Percentiles rank a stretch among this genome's conserved stretches.
Evolutionary conservation across 2,113 vertebrate genomes (phyloP).

Genomic region (Acanthisitta chloris): DNA sequence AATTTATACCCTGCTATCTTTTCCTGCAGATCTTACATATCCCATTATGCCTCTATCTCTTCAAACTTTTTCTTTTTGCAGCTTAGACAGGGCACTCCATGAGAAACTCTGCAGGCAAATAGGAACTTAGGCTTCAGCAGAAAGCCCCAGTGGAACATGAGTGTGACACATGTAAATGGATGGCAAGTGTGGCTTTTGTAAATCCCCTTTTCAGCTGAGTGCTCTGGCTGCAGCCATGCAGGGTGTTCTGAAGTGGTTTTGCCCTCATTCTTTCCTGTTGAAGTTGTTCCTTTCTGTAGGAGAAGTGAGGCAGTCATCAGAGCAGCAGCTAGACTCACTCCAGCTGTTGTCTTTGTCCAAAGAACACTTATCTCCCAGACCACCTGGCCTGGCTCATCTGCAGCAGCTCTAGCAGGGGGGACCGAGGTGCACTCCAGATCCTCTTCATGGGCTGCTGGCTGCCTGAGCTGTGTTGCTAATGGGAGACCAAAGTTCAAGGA

Average conservation of each 20-base stretch:
- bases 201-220: neutral
- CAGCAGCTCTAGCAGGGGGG: neutral
- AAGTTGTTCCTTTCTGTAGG: neutral
- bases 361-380: neutral
- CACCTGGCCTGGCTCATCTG: neutral
- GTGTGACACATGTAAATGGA: neutral
- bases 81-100: neutral
- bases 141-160: neutral
- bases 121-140: neutral
- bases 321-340: neutral
- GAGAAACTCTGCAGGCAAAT: neutral
- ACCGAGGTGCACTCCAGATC: neutral
- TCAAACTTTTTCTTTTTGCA: neutral
- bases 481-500: neutral
- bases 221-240: neutral
- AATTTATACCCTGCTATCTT: neutral
- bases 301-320: neutral
- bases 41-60: neutral
- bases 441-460: neutral
- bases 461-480: neutral
- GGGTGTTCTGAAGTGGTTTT: neutral
- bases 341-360: neutral
- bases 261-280: neutral
- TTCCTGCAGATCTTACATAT: neutral
- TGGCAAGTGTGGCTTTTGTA: neutral